These are phyloP conservation scores for Ptychodera flava DNA, from an alignment of 35 echinoderm and acorn worm species.

Conservation along the genomic window DNA sequence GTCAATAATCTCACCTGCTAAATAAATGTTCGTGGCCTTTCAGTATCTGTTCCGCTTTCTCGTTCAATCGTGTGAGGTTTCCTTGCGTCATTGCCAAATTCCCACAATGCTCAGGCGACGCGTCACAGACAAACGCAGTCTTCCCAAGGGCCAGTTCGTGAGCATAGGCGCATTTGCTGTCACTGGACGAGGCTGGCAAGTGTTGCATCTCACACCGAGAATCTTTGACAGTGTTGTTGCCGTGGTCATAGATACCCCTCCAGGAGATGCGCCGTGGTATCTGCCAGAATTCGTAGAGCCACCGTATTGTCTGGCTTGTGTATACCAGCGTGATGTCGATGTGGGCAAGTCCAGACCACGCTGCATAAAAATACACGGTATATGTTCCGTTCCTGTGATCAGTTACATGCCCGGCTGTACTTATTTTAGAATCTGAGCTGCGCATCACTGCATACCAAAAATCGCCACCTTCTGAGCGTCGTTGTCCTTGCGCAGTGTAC, in stretches of 20 bases:
- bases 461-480: conserved; percentile 9
- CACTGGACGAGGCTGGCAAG: neutral
- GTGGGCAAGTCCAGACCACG: conserved; percentile 22
- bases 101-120: neutral
- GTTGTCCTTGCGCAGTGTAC: neutral
- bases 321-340: conserved; percentile 29
- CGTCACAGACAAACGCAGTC: neutral
- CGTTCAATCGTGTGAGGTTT: neutral
- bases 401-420: conserved; percentile 24
- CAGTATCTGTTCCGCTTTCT: neutral
- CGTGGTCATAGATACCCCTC: neutral
- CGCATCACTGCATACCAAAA: conserved; percentile 18
- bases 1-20: no score
- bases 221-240: neutral
- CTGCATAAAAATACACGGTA: conserved; percentile 44
- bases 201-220: neutral
- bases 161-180: neutral
- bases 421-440: neutral
- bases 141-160: neutral
- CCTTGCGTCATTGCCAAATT: neutral
- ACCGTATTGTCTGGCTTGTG: conserved; percentile 25
- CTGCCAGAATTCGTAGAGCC: neutral
- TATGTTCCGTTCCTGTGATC: conserved; percentile 54
- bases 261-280: neutral
- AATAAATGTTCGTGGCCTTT: no score